Conservation (phyloP, 2,888 invertebrate genomes). For the Melitaea athalia region DNA sequence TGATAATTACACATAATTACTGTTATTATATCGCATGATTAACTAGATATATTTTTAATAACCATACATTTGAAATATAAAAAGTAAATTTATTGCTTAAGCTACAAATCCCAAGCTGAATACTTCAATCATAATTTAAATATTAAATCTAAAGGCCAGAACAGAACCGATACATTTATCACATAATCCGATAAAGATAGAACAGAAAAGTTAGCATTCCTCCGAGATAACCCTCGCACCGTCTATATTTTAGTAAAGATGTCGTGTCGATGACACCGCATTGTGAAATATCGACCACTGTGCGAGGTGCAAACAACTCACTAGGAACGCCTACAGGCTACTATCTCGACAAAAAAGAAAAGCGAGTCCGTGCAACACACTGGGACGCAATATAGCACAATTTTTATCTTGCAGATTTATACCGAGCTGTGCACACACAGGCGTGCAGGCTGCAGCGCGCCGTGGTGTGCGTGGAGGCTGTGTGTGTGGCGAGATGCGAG, state of each 20-base stretch:
- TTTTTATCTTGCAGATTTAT: slow-evolving; percentile 82
- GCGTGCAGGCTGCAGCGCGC: slow-evolving; percentile 41
- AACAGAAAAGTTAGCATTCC: slow-evolving; percentile 50
- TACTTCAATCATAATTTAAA: slow-evolving; percentile 21
- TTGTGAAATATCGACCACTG: slow-evolving; percentile 77
- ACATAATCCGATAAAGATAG: slow-evolving; percentile 43
- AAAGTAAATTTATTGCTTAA: background rate
- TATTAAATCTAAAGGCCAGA: slow-evolving; percentile 35
- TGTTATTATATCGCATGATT: background rate
- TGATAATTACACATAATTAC: background rate
- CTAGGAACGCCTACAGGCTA: slow-evolving; percentile 77
- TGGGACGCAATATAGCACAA: slow-evolving; percentile 71
- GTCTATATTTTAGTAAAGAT: slow-evolving; percentile 52
- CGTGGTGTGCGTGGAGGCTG: slow-evolving; percentile 52
- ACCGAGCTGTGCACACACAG: slow-evolving; percentile 46
- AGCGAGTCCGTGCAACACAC: slow-evolving; percentile 56
- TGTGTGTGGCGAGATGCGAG: slow-evolving; percentile 64
- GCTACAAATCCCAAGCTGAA: background rate
- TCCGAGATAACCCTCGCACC: slow-evolving; percentile 44
- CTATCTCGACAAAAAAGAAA: slow-evolving; percentile 70
- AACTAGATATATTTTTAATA: background rate
- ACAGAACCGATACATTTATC: slow-evolving; percentile 37
- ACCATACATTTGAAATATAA: background rate
- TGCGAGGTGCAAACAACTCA: slow-evolving; percentile 78
- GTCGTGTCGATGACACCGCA: slow-evolving; percentile 69